Percentiles rank a stretch among this genome's conserved stretches.
phyloP scores from a whole-genome alignment of 23 tunicate species.

The Diplosoma virens region DNA sequence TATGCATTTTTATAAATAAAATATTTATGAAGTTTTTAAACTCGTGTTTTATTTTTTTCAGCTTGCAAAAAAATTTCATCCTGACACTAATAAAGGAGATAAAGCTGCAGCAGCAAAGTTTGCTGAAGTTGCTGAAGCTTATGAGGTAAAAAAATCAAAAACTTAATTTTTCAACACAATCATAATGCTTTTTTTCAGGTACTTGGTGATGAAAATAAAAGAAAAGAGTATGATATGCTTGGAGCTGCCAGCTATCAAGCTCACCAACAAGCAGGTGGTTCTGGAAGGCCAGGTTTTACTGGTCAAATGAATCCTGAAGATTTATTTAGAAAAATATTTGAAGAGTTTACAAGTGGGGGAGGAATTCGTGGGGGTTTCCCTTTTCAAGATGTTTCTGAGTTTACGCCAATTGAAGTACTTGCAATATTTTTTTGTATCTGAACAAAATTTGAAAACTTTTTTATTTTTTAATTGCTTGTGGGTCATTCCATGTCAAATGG shows the following conservation, averaged over 20 bases:
- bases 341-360: slow-evolving; percentile 67
- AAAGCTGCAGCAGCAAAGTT: slow-evolving; percentile 74
- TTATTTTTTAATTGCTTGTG: no score
- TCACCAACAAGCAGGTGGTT: slow-evolving; percentile 55
- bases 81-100: slow-evolving; percentile 94
- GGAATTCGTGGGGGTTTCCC: slow-evolving; percentile 17
- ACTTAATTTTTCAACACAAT: not conserved
- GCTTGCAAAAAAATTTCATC: slow-evolving; percentile 93
- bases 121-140: slow-evolving; percentile 97
- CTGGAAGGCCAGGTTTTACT: slow-evolving; percentile 42
- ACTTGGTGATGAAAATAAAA: slow-evolving; percentile 58
- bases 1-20: no score
- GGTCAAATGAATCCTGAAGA: slow-evolving; percentile 90
- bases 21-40: no score
- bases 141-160: slow-evolving; percentile 62
- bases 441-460: no score
- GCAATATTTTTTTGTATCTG: no score
- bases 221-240: slow-evolving; percentile 86
- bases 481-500: no score
- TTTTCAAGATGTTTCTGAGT: slow-evolving; percentile 65
- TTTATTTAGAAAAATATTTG: slow-evolving; percentile 89
- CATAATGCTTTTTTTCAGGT: slow-evolving; percentile 31
- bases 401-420: slow-evolving; percentile 73
- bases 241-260: slow-evolving; percentile 53
- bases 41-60: not conserved